Evolutionary conservation across 2,113 vertebrate genomes (phyloP), one percentile per base, ranked within the genome.

Genomic region (Sorex fumeus): DNA sequence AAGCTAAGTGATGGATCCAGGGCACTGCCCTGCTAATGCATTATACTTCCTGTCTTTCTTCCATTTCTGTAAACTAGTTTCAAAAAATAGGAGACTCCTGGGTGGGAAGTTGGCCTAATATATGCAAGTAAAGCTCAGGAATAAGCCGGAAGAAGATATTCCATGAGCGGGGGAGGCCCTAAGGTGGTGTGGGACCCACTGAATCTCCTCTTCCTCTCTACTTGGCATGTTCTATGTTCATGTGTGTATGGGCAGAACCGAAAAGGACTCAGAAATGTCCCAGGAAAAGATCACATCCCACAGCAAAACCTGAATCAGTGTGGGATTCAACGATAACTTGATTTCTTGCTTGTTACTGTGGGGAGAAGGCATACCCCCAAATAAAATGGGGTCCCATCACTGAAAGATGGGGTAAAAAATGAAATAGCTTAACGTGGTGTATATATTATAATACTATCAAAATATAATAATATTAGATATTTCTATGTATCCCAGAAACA

Each of bases 391-490:
- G 2, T n/a, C 6, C 40, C 11, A 9, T 53, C 60, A 27, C 5
- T 7, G 8, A 8, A 89, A 66, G 36, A 81, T 83, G 11, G 3
- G 9, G 8, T 40, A 28, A 84, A 72, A 84, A 0, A 19, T 57
- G 21, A 7, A 23, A 60, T 21, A 60, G 21, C 5, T 78, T 57
- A n/a, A 89, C 88, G 28, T 21, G 76, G 11, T 15, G 34, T 34
- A 10, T 16, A 40, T 32, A 23, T 34, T 19, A 13, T 8, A 67
- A 47, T 7, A 4, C 69, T 77, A 34, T 64, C 45, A 87, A 90
- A 72, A 87, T 77, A 8, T 43, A 79, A 21, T 83, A n/a, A 23
- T 92, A 71, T 86, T 16, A 85, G 66, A 74, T 67, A 43, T 69
- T 69, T 83, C 28, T 50, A 62, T 25, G 43, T 1, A 47, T 91